phyloP scores from a whole-genome alignment of 2,888 invertebrate genomes.

The Drosophila eohydei region DNA sequence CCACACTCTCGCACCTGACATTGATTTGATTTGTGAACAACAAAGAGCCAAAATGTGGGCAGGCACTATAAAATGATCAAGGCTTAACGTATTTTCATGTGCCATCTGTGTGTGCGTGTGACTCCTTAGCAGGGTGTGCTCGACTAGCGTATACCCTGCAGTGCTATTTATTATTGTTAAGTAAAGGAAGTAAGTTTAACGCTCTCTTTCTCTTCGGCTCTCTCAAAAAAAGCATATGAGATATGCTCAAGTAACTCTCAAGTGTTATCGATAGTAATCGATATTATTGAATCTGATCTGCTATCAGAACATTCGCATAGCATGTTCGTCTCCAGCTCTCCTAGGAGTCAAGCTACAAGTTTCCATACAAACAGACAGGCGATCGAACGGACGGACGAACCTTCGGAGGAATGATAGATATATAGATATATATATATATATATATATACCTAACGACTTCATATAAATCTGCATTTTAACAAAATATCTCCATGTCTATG shows the following conservation, averaged over 20 bases:
- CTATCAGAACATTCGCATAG: too few species aligned
- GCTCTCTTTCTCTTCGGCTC: neutral
- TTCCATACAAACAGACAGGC: neutral
- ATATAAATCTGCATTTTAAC: neutral
- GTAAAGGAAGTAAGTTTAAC: neutral
- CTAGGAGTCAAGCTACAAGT: too few species aligned
- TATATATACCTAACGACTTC: neutral
- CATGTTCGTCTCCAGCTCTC: too few species aligned
- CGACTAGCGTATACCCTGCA: neutral
- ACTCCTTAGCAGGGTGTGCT: neutral
- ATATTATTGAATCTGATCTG: too few species aligned
- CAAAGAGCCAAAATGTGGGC: slow-evolving; percentile 61
- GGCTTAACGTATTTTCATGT: slow-evolving; percentile 9
- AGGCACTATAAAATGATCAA: slow-evolving; percentile 39
- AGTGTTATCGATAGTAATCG: too few species aligned
- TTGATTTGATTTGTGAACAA: slow-evolving; percentile 75
- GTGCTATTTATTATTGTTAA: too few species aligned
- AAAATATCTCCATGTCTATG: too few species aligned
- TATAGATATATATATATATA: neutral
- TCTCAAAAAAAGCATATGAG: neutral
- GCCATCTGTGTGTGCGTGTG: slow-evolving; percentile 8
- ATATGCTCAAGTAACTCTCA: too few species aligned
- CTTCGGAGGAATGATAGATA: neutral
- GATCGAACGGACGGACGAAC: neutral
- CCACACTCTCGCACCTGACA: slow-evolving; percentile 5